phyloP scores from a whole-genome alignment of 2,888 invertebrate species.

The Apamea sordens region DNA sequence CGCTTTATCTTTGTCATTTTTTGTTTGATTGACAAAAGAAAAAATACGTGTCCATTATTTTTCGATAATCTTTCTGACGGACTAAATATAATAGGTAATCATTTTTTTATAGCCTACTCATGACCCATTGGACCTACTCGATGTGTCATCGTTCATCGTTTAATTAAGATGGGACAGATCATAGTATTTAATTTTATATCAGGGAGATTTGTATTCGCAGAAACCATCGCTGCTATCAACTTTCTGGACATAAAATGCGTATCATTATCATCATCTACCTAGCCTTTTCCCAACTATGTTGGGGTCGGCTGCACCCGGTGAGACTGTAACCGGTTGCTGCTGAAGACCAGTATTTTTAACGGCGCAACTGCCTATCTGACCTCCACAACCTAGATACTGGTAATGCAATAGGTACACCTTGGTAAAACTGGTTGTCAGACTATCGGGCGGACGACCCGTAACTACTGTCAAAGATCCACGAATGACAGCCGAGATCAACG shows the following conservation, averaged over 20 bases:
- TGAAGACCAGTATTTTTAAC: not conserved
- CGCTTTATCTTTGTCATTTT: no score
- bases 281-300: not conserved
- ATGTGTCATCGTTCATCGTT: not conserved
- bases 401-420: no score
- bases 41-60: no score
- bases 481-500: not conserved
- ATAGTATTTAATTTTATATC: not conserved
- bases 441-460: no score
- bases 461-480: not conserved
- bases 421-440: no score
- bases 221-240: not conserved
- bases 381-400: no score
- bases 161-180: not conserved
- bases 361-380: no score
- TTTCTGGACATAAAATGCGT: not conserved
- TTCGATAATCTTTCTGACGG: no score
- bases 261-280: not conserved
- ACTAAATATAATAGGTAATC: no score
- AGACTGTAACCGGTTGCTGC: not conserved
- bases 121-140: not conserved
- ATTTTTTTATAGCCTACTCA: no score
- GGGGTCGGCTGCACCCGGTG: not conserved
- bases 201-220: not conserved
- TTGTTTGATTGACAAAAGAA: no score